Base-by-base conservation (phyloP, 2,888 invertebrate species). In the Aphidius colemani region DNA sequence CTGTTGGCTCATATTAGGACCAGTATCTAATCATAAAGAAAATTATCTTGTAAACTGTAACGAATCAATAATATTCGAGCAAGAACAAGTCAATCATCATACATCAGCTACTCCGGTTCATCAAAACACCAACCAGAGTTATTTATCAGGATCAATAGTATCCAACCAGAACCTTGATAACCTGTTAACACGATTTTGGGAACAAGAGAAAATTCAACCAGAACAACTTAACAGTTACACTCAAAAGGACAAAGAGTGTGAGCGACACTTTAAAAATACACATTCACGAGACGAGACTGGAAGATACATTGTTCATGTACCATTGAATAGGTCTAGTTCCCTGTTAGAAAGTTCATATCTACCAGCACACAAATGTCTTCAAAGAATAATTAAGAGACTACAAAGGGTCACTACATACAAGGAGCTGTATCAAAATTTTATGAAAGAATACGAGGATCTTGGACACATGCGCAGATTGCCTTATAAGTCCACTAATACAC, bases 361-460 rank as follows among this genome's bases (percentile, higher is more conserved):
- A 9, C 13, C 30, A 11, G 55, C 61, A 13, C 39, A 40, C 7
- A 7, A 13, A 10, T 13, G 6, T 13, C 39, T 45, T 10, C 18
- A 46, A 40, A 3, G 8, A 7, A 8, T 48, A 3, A 39, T 48
- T 2, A 7, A 53, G 43, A 11, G 45, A 10, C 13, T 53, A 0
- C 30, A 51, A 7, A 46, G n/a, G 0, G 18, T 56, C 39, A 11
- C 9, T 41, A 1, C 0, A 0, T 62, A 56, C 6, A 10, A 39
- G 9, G 3, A 43, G 7, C n/a, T 56, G n/a, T 62, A 62, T 43
- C 7, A 7, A 10, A 7, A 46, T 4, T 55, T 62, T 43, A 9
- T 56, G 48, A 30, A 41, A 1, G 61, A 62, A 43, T 62, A 62
- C 13, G 56, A 62, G n/a, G 41, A 11, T 10, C 48, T 62, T 6